Evolutionary conservation across 1,140 invertebrate species (phyloP), one percentile per base, ranked within the genome.

Genomic region (Zaprionus gabonicus): DNA sequence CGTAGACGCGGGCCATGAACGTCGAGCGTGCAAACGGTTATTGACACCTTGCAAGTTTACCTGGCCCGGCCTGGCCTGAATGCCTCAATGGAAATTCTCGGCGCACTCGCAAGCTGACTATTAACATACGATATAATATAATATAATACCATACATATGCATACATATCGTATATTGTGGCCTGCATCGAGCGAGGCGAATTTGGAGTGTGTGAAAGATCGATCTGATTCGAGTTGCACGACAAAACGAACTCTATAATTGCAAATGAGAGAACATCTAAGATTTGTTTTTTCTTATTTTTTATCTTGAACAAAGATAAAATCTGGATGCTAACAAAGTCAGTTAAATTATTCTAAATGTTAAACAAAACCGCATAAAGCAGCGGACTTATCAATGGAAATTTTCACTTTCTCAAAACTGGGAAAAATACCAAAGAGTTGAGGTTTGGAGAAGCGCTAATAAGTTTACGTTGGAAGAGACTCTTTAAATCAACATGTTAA

Each of bases 1-100:
- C 41, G 55, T 75, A 60, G 68, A 65, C 58, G 56, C 56, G 60
- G 55, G 69, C 74, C 69, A 76, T 72, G 67, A 70, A 75, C 41
- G 58, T 57, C 31, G 56, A 67, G 60, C 74, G 62, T 76, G 74
- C 74, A 76, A 71, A 72, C 74, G 69, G 74, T 76, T 76, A 76
- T 76, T 76, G 74, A 76, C 74, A 76, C 69, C 70, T 27, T 44
- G 13, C 62, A 62, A n/a, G 41, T 46, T 46, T 46, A 15, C 38
- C 38, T n/a, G 38, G 41, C 41, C 41, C 10, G n/a, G 41, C 6
- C 41, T 72, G 69, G 63, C 69, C 62, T 60, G 62, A 76, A 56
- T 76, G 71, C 23, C n/a, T 74, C 56, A 67, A 68, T 68, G 57
- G 58, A 58, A 36, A 71, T 63, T 71, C 58, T 64, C 41, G 34